Base-by-base conservation (phyloP, 2,113 vertebrate genomes). In the Terrapene triunguis region DNA sequence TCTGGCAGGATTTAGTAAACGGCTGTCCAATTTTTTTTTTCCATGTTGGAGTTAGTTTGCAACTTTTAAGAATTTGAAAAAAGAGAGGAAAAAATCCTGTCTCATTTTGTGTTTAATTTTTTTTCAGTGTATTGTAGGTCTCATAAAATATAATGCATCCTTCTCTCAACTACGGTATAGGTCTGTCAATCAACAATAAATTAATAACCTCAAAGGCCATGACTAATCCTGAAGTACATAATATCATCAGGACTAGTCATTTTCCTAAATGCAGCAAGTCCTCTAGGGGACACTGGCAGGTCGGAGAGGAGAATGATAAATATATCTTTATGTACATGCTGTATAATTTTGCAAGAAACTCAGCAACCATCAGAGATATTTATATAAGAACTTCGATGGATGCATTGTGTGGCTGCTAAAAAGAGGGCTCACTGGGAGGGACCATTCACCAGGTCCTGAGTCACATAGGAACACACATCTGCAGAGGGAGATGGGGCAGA, bases 1-100 rank as follows among this genome's bases (percentile, higher is more conserved):
- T 97, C 97, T 98, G 97, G 94, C 96, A 97, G 90, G 94, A 89
- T 96, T 92, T 96, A 91, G 82, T 95, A 96, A 93, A 95, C 85
- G 95, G 85, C 93, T 94, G 96, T 95, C 95, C 91, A 83, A 8
- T 88, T 96, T 82, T 96, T 17, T 17, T 29, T 95, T 94, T 95
- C 89, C 62, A 24, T 86, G 89, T 96, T 96, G 92, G 85, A 96
- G 44, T 91, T 97, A 0, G 1, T 92, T 88, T 95, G 85, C 76
- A 92, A 80, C 76, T 94, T 87, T 55, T 84, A 92, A 92, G 81
- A 82, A 59, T 82, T 86, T 54, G 82, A 92, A 94, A 87, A 38
- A 86, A 27, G 3, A 25, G 4, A 2, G 10, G 2, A 69, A 92
- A 87, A 84, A 62, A 59, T 82, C 13, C 47, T 76, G 82, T 65